Evolutionary conservation across 2,797 vertebrate species (phyloP).

Genomic region (Margarornis squamiger): DNA sequence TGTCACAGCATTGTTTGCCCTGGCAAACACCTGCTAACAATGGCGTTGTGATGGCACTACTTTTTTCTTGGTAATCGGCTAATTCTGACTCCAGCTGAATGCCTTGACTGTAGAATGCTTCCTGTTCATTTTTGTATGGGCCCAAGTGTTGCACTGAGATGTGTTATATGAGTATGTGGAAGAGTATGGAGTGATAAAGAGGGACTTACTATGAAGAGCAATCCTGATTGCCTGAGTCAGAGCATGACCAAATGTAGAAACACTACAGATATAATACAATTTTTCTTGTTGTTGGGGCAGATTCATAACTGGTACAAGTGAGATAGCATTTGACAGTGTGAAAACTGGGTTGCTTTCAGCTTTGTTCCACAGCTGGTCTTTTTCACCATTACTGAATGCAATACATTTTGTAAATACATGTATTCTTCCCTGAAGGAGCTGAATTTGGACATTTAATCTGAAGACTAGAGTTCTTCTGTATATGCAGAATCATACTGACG

Average conservation of each 20-base stretch:
- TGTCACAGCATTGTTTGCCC: not conserved
- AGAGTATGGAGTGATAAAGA: not conserved
- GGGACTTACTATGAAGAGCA: not conserved
- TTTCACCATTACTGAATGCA: not conserved
- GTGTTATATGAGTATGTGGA: not conserved
- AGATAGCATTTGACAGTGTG: not conserved
- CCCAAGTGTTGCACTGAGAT: not conserved
- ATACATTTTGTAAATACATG: not conserved
- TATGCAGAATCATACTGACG: not conserved
- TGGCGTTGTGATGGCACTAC: not conserved
- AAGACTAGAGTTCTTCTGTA: not conserved
- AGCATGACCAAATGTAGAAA: not conserved
- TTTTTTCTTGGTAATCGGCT: slow-evolving; percentile 1
- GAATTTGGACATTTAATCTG: not conserved
- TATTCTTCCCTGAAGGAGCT: not conserved
- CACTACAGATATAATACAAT: not conserved
- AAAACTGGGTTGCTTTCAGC: not conserved
- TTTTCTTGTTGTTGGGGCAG: not conserved
- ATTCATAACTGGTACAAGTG: not conserved
- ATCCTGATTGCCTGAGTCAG: not conserved
- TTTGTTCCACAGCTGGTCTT: not conserved
- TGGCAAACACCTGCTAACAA: slow-evolving; percentile 29
- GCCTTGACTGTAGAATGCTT: slow-evolving; percentile 12
- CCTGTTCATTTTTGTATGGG: not conserved
- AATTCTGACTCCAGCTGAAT: not conserved